Evolutionary conservation across 2,888 invertebrate species (phyloP).

Genomic region (Ophion ellenae): DNA sequence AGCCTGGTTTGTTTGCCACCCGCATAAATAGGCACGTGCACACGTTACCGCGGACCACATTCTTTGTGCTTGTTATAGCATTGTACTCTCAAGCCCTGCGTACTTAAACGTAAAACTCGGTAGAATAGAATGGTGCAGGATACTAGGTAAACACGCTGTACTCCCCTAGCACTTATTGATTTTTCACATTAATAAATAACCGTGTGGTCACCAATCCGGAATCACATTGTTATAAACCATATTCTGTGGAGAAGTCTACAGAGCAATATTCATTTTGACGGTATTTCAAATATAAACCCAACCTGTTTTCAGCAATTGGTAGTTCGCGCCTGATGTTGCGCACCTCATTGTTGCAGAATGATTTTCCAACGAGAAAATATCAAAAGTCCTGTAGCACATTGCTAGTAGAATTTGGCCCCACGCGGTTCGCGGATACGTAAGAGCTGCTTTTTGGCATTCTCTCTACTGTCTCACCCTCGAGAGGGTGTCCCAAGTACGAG

Average conservation of each 20-base stretch:
- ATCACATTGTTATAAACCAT: too few relatives aligned
- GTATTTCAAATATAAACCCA: too few relatives aligned
- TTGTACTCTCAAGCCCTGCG: conserved; percentile 33
- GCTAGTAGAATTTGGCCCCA: conserved; percentile 32
- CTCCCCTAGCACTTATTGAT: not conserved
- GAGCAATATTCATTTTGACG: too few relatives aligned
- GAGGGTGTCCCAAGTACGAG: conserved; percentile 65
- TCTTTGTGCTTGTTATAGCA: conserved; percentile 62
- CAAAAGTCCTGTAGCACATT: not conserved
- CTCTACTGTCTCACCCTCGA: conserved; percentile 55
- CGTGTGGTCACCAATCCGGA: too few relatives aligned
- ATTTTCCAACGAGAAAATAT: too few relatives aligned
- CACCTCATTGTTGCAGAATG: too few relatives aligned
- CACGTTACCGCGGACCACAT: conserved; percentile 48
- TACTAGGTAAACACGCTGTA: too few relatives aligned
- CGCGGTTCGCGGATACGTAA: conserved; percentile 73
- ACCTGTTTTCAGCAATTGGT: too few relatives aligned
- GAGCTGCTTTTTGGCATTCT: conserved; percentile 71
- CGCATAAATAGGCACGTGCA: conserved; percentile 39
- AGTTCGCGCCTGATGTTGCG: too few relatives aligned
- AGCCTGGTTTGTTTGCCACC: conserved; percentile 34
- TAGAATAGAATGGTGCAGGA: not conserved
- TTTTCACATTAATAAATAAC: too few relatives aligned
- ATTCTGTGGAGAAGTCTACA: too few relatives aligned
- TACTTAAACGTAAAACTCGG: conserved; percentile 45